A percentile compares a stretch with the other conserved stretches of the same genome.
Conservation (phyloP, 2,113 vertebrate genomes). For the Greenwoodochromis staneri region DNA sequence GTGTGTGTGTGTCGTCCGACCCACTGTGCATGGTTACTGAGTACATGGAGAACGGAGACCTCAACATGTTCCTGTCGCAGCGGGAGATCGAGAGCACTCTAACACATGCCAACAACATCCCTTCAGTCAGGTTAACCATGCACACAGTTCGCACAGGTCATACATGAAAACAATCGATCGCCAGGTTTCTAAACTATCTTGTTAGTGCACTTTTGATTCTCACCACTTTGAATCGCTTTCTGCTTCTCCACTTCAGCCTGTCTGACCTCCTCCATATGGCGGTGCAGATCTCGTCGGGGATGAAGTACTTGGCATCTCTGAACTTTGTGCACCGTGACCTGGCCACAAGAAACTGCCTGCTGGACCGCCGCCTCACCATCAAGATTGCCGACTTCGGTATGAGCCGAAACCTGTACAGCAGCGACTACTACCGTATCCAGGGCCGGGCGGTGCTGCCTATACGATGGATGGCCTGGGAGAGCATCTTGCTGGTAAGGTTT, state of each 20-base stretch:
- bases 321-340: slow-evolving; percentile 83
- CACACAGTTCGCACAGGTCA: not conserved
- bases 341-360: slow-evolving; percentile 82
- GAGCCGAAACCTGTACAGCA: slow-evolving; percentile 83
- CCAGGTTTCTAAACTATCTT: not conserved
- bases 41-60: slow-evolving; percentile 76
- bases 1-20: slow-evolving; percentile 77
- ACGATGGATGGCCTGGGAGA: slow-evolving; percentile 87
- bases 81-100: slow-evolving; percentile 75
- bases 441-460: slow-evolving; percentile 81
- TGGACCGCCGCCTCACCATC: slow-evolving; percentile 82
- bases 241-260: slow-evolving; percentile 46
- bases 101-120: slow-evolving; percentile 67
- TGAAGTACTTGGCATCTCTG: slow-evolving; percentile 79
- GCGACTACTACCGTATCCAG: slow-evolving; percentile 85
- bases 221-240: not conserved
- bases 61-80: slow-evolving; percentile 78
- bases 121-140: slow-evolving; percentile 51
- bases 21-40: slow-evolving; percentile 78
- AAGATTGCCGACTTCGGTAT: slow-evolving; percentile 84
- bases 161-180: not conserved
- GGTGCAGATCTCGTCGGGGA: slow-evolving; percentile 80
- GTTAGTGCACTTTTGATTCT: not conserved
- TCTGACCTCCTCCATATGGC: slow-evolving; percentile 80
- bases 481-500: slow-evolving; percentile 76